These are phyloP conservation scores for Hanleya hanleyi DNA, from an alignment of 2,888 invertebrate species.

Conservation along the genomic window DNA sequence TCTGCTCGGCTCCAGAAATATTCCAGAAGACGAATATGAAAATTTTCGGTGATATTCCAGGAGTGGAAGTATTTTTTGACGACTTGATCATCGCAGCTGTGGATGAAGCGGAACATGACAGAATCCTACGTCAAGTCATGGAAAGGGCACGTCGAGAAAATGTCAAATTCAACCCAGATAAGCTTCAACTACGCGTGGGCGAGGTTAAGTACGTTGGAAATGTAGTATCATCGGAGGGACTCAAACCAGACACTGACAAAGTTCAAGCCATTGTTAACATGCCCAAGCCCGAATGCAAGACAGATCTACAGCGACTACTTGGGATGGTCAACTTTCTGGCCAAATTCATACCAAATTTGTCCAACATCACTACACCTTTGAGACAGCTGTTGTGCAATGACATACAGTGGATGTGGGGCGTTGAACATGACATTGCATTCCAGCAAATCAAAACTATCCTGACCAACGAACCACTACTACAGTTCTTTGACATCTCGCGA, in stretches of 20 bases:
- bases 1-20: conserved; percentile 31
- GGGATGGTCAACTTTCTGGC: conserved; percentile 37
- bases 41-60: too few species aligned
- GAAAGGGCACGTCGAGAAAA: conserved; percentile 23
- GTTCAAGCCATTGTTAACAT: conserved; percentile 37
- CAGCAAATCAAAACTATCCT: conserved; percentile 26
- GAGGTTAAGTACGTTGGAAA: conserved; percentile 38
- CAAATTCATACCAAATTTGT: conserved; percentile 38
- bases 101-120: conserved; percentile 37
- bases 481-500: conserved; percentile 27
- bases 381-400: conserved; percentile 31
- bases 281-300: conserved; percentile 32
- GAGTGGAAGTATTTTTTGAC: conserved; percentile 36
- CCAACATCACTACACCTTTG: conserved; percentile 34
- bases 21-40: conserved; percentile 33
- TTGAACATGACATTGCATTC: conserved; percentile 17
- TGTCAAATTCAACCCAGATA: conserved; percentile 37
- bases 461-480: conserved; percentile 30
- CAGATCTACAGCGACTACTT: conserved; percentile 23
- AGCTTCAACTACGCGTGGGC: conserved; percentile 25
- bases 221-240: conserved; percentile 23
- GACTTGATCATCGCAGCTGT: conserved; percentile 37
- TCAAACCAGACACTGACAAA: conserved; percentile 27
- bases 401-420: conserved; percentile 13
- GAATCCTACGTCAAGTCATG: conserved; percentile 31